Base-by-base conservation (phyloP, 2,888 invertebrate genomes). In the Euclidia mi region DNA sequence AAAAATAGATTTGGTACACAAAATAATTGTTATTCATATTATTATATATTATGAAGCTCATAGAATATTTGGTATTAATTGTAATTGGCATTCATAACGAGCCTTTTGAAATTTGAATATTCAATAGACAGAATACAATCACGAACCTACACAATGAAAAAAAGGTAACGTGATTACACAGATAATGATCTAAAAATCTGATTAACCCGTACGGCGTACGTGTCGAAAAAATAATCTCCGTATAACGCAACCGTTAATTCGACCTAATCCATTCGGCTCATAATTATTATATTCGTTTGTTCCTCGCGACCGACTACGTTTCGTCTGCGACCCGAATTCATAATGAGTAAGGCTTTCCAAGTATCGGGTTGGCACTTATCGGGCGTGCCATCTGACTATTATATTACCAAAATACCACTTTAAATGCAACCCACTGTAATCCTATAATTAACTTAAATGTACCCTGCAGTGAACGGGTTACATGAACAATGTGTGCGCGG, bases 231-330 rank as follows among this genome's bases (percentile, higher is more conserved):
- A 82, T 79, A 80, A 82, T 77, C 70, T 59, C 64, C 70, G 76
- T 76, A 76, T 81, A 75, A 79, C 76, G 71, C 75, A 83, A 86
- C 85, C 78, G 87, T 88, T 89, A 87, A 90, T 88, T 88, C 88
- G 69, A 67, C 76, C 87, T 90, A 90, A 93, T 91, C 89, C 87
- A 87, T 88, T 86, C 85, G 76, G 52, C 77, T 85, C 88, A 89
- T 93, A 92, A 93, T 94, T 91, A 92, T 93, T 88, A 91, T 89
- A 92, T 94, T 91, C 91, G 92, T 94, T 90, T 91, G 91, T 92
- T 89, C 85, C 71, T 79, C 84, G 85, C 81, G 85, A 74, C 85
- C 85, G 81, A 83, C 80, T 84, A 87, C 87, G 87, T 86, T 85
- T 69, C 63, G 84, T 82, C 70, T 84, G 92, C 91, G 92, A 79